Evolutionary conservation across 2,888 invertebrate genomes (phyloP), one percentile per base, ranked within the genome.

Genomic region (Acanthosepion lycidas): DNA sequence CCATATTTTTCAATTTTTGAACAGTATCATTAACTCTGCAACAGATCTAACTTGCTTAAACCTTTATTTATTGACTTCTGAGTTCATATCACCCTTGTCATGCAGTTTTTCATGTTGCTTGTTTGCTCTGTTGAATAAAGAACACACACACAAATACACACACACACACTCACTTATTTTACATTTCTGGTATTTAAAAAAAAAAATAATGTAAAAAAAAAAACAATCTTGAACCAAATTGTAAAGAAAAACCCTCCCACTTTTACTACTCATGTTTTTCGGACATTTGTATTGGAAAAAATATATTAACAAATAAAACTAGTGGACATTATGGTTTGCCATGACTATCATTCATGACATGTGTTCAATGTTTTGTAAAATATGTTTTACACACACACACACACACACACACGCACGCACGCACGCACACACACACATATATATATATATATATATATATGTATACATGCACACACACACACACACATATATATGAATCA

Each of bases 1-100:
- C 59, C 59, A 33, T 78, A n/a, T 78, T 78, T 78, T 9, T n/a
- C n/a, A n/a, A 78, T n/a, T 78, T 78, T 78, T 33, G n/a, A 78
- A 78, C n/a, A n/a, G n/a, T n/a, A 78, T 33, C 78, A 78, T 78
- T 78, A 78, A 78, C n/a, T 78, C n/a, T 78, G n/a, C n/a, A 78
- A 78, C n/a, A 78, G 78, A 78, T 78, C 78, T 78, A 33, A 78
- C n/a, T 78, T 78, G 78, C 78, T 78, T 78, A 78, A 78, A 78
- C 23, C n/a, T 78, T 78, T 78, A 78, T 78, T 78, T 78, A 78
- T 53, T 93, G n/a, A 93, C 93, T 93, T 93, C n/a, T 93, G 51
- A 93, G 93, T n/a, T 93, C 93, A 93, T 53, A 53, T 93, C 53
- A 53, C 49, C 28, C 28, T 53, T 48, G n/a, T 48, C 92, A 51